phyloP scores from a whole-genome alignment of 2,888 invertebrate genomes.

The Phasia obesa region DNA sequence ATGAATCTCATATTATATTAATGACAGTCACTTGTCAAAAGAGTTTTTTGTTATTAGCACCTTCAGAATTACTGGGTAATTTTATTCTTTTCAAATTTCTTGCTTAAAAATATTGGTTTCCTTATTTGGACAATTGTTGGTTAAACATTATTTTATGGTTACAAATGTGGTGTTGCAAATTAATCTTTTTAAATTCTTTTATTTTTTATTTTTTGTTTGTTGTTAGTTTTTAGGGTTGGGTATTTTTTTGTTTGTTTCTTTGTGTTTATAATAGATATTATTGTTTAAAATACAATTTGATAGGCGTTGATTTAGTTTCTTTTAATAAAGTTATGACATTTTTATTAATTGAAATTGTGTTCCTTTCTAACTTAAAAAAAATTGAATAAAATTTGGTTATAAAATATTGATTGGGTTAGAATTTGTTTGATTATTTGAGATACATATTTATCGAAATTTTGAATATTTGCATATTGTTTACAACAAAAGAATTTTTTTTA shows the following conservation, averaged over 20 bases:
- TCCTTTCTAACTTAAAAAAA: slow-evolving; percentile 8
- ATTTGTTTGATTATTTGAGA: too few species aligned
- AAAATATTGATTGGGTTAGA: neutral
- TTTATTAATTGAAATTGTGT: slow-evolving; percentile 54
- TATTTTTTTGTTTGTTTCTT: neutral
- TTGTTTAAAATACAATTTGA: slow-evolving; percentile 19
- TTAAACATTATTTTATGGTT: slow-evolving; percentile 36
- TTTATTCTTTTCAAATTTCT: neutral
- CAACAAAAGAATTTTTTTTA: too few species aligned
- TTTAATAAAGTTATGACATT: slow-evolving; percentile 42
- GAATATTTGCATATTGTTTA: neutral
- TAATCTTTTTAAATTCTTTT: neutral
- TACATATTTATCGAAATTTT: neutral
- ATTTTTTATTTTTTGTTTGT: neutral
- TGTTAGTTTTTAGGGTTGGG: slow-evolving; percentile 32
- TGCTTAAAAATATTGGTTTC: slow-evolving; percentile 4
- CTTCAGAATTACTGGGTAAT: neutral
- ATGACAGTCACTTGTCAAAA: too few species aligned
- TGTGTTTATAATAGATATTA: neutral
- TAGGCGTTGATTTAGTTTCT: slow-evolving; percentile 55
- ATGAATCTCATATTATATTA: too few species aligned
- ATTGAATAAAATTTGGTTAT: neutral
- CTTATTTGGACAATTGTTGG: slow-evolving; percentile 7
- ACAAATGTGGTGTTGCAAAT: slow-evolving; percentile 24
- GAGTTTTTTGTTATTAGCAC: too few species aligned